Base-by-base conservation (phyloP, 2,113 vertebrate species). In the Takifugu bimaculatus region DNA sequence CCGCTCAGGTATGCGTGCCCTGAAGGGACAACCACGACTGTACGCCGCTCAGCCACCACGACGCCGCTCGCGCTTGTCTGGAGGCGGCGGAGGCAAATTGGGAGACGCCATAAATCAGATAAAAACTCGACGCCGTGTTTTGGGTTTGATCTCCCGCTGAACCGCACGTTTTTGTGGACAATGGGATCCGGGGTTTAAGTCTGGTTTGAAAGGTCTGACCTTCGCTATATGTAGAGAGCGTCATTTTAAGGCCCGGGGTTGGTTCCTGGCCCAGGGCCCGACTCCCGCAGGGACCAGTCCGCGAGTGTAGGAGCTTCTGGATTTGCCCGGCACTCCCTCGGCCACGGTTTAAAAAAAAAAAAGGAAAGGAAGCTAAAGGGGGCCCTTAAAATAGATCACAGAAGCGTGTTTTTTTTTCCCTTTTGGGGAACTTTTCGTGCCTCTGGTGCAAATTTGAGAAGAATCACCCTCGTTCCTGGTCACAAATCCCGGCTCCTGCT, bases 1-100 rank as follows among this genome's bases (percentile, higher is more conserved):
- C 83, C 71, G 82, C 83, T 85, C 86, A 88, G 89, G 89, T 92
- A 90, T 92, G 82, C 78, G 85, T 79, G 81, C 87, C 91, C 77
- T 49, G 77, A 80, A 88, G 90, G 72, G 84, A 90, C 79, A 72
- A 54, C 13, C 82, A 84, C 75, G 69, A 84, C 81, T 74, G 75
- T 82, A 79, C 60, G 78, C 62, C 72, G 73, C 64, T 63, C 65
- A 68, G 76, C 67, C 79, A 77, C 7, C 5, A 39, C 7, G 35
- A 39, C 5, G 9, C 7, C 35, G 47, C 65, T 53, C 60, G 26
- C 68, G 35, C 11, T 39, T 39, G 2, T 39, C 35, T 39, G 5
- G 7, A 39, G 2, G 35, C 35, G 9, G 9, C 2, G n/a, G 56
- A 76, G 2, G 10, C 28, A 61, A 26, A 13, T 0, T 2, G 7